phyloP scores from a whole-genome alignment of 2,113 vertebrate species.

The Clupea harengus region DNA sequence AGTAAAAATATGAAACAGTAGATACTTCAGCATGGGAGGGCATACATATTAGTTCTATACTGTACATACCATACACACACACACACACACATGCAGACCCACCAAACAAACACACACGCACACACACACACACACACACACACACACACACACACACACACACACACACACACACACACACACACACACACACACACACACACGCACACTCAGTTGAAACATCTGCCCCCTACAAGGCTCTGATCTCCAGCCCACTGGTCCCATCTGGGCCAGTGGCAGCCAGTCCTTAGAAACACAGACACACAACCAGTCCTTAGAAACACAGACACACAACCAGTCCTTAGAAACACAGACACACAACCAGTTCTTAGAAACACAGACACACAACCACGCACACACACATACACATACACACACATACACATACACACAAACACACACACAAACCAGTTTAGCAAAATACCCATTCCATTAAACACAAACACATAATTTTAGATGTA shows the following conservation, averaged over 20 bases:
- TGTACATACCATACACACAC: not conserved
- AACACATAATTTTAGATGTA: too few species aligned
- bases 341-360: not conserved
- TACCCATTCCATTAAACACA: too few species aligned
- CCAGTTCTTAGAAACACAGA: not conserved
- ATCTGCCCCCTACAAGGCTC: conserved; percentile 72
- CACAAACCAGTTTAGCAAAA: not conserved
- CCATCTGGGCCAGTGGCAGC: conserved; percentile 31
- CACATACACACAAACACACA: conserved; percentile 1
- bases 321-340: not conserved
- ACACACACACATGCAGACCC: not conserved
- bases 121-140: not conserved
- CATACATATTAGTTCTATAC: not conserved
- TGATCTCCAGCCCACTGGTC: conserved; percentile 60
- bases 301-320: not conserved
- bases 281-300: conserved; percentile 12
- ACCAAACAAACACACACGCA: not conserved
- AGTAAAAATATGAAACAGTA: not conserved
- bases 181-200: not conserved
- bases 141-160: not conserved
- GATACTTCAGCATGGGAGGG: not conserved
- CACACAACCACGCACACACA: not conserved
- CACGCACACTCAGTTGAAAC: conserved; percentile 66
- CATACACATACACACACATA: not conserved
- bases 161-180: not conserved